These are phyloP conservation scores for Palaemon carinicauda DNA, from an alignment of 1,140 invertebrate genomes.

Conservation along the genomic window DNA sequence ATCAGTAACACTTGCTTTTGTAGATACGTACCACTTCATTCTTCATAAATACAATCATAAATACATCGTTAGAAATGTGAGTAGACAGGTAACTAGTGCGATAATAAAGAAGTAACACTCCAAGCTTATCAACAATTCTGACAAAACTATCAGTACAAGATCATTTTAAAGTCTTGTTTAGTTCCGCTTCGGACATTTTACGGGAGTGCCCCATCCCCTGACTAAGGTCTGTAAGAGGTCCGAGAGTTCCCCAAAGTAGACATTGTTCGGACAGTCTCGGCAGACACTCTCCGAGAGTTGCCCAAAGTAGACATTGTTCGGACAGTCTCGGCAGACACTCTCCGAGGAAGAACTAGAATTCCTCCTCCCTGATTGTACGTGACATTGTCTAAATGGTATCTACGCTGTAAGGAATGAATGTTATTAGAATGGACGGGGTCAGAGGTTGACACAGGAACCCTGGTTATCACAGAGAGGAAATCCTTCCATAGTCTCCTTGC, in stretches of 20 bases:
- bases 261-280: background rate
- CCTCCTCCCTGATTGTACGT: constrained; percentile 16
- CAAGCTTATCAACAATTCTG: no score
- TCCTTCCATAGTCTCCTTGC: constrained; percentile 56
- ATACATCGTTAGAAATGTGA: no score
- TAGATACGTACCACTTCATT: no score
- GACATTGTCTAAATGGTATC: background rate
- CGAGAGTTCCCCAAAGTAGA: constrained; percentile 6
- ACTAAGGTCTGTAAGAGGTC: background rate
- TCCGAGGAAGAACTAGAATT: background rate
- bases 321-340: background rate
- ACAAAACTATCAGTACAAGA: no score
- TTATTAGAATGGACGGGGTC: background rate
- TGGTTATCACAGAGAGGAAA: constrained; percentile 45
- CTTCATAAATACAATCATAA: no score
- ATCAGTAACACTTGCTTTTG: no score
- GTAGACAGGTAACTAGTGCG: no score
- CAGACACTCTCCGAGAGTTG: background rate
- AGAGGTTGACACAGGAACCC: background rate
- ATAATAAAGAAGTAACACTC: no score
- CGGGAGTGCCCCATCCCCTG: background rate
- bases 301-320: background rate
- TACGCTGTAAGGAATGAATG: background rate
- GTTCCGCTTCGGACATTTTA: no score
- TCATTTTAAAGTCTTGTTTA: no score